Conservation (phyloP, 2,113 vertebrate genomes). For the Bungarus multicinctus region DNA sequence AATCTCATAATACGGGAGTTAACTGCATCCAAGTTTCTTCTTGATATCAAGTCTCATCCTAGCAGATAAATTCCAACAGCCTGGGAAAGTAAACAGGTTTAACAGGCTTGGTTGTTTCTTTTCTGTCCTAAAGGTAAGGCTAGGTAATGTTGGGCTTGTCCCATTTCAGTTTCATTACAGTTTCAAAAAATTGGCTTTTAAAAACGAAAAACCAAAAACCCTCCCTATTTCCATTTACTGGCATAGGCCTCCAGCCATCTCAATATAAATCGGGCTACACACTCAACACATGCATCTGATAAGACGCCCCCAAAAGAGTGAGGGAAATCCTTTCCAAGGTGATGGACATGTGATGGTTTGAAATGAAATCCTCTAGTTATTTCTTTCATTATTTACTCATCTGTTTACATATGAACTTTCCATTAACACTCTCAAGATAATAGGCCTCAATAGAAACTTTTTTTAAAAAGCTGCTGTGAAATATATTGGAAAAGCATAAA, state of each 20-base stretch:
- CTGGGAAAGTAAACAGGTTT: slow-evolving; percentile 63
- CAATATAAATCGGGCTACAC: not conserved
- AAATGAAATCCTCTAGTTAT: not conserved
- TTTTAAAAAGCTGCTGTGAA: not conserved
- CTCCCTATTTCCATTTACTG: slow-evolving; percentile 1
- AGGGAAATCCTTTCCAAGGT: not conserved
- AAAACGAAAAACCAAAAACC: not conserved
- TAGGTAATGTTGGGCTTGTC: slow-evolving; percentile 55
- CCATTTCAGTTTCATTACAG: slow-evolving; percentile 42
- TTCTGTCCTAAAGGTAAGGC: slow-evolving; percentile 46
- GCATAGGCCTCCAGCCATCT: slow-evolving; percentile 12
- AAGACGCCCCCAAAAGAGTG: not conserved
- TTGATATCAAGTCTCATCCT: slow-evolving; percentile 49
- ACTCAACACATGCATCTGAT: not conserved
- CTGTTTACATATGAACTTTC: not conserved
- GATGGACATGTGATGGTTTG: not conserved
- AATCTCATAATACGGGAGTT: slow-evolving; percentile 25
- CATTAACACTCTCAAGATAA: not conserved
- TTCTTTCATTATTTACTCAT: not conserved
- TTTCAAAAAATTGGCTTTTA: slow-evolving; percentile 40
- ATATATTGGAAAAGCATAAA: not conserved
- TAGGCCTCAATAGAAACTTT: not conserved
- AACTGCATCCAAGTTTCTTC: slow-evolving; percentile 48
- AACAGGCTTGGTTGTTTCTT: slow-evolving; percentile 55
- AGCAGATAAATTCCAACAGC: slow-evolving; percentile 37